Base-by-base conservation (phyloP, 1,140 invertebrate genomes). In the Heliconius congener region DNA sequence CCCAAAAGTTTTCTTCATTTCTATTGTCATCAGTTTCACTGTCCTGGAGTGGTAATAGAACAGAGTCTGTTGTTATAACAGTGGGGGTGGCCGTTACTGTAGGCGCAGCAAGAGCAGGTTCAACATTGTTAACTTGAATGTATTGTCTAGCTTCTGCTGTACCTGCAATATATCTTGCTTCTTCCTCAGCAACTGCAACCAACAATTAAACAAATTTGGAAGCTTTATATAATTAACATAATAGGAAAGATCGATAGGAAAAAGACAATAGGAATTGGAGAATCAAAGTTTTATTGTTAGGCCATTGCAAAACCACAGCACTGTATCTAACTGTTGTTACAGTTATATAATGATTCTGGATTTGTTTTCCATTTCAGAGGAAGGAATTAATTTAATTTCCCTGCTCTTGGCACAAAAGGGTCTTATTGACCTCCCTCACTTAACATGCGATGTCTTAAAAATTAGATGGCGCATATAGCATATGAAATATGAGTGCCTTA, bases 1-100 rank as follows among this genome's bases (percentile, higher is more conserved):
- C 90, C 93, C 93, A 94, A 74, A 93, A 93, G 46, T 82, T 86
- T 16, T 90, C 87, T 55, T 88, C 85, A 70, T 87, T 85, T 79
- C 86, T 89, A 30, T 11, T 66, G 3, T 30, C 60, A 11, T 30
- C 11, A 66, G 30, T 66, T 66, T 30, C 60, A 66, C 30, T 30
- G 27, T 66, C 60, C 3, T 66, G 60, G 60, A 13, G 11, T 30
- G n/a, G 60, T 66, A 66, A 66, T 16, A 66, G n/a, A 66, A 66
- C 60, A 66, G 60, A n/a, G 86, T 85, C 71, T 80, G 16, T 8
- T 74, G 39, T 23, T 85, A 82, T 73, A 85, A 83, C 73, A 79
- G 84, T 16, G 80, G 70, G 8, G 75, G 23, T 19, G 80, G 34
- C 42, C 0, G 42, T 11, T 86, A 82, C 8, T 57, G 27, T 66